phyloP scores from a whole-genome alignment of 2,113 vertebrate genomes.

The Rostratula benghalensis region DNA sequence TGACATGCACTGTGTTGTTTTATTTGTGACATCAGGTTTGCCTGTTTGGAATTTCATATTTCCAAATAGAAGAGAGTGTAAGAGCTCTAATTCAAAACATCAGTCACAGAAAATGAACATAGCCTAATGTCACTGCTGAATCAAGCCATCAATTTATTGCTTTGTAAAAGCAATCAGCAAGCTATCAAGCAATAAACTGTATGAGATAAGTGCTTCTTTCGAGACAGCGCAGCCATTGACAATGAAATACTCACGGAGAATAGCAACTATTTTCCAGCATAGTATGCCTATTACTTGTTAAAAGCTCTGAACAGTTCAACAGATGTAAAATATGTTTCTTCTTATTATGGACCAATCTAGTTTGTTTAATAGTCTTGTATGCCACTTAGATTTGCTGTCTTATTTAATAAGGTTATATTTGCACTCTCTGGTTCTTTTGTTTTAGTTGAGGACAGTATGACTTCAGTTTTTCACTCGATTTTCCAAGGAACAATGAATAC shows the following conservation, averaged over 20 bases:
- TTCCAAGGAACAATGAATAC: neutral
- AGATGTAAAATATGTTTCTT: conserved; percentile 81
- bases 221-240: conserved; percentile 71
- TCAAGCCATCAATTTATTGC: conserved; percentile 81
- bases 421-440: conserved; percentile 20
- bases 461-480: conserved; percentile 35
- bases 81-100: conserved; percentile 76
- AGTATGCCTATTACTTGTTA: conserved; percentile 73
- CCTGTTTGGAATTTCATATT: conserved; percentile 68
- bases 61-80: conserved; percentile 41
- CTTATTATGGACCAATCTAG: conserved; percentile 74
- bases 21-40: conserved; percentile 57
- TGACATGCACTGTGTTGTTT: conserved; percentile 13
- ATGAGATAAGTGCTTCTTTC: conserved; percentile 79
- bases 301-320: conserved; percentile 72
- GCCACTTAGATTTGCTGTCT: conserved; percentile 63
- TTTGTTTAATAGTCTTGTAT: conserved; percentile 74
- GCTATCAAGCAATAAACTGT: conserved; percentile 82
- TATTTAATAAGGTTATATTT: conserved; percentile 71
- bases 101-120: conserved; percentile 78
- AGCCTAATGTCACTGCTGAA: conserved; percentile 78
- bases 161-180: conserved; percentile 84
- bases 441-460: neutral
- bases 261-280: conserved; percentile 47
- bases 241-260: conserved; percentile 73